Evolutionary conservation across 2,888 invertebrate genomes (phyloP), one percentile per base, ranked within the genome.

Genomic region (Apodemia hepburni): DNA sequence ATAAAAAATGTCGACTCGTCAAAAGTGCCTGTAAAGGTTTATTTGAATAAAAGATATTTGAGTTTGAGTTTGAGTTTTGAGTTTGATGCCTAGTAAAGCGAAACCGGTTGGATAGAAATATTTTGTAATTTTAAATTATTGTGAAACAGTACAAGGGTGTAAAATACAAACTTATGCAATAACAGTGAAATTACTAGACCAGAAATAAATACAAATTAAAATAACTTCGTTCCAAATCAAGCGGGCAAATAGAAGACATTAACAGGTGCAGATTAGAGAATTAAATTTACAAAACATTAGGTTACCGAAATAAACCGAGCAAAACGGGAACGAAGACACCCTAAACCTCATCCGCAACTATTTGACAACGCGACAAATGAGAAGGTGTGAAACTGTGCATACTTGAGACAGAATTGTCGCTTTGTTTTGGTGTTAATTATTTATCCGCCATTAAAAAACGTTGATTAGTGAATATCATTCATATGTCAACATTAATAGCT

Each of bases 321-420:
- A 66, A 67, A 68, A 69, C 66, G 61, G 64, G 65, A 62, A 65
- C 65, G 64, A 65, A 67, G 70, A 66, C 64, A 65, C 65, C 66
- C 65, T 63, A 65, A 63, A 67, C 68, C 67, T 62, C 69, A 65
- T 63, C 73, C 70, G 62, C 71, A 73, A 72, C 70, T 73, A 73
- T 74, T 71, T 68, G 66, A 69, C 70, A 68, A 69, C 71, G 60
- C 66, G 67, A 69, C 68, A 71, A 72, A 71, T 69, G 73, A 68
- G 70, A 65, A 58, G 64, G 65, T 64, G 65, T 68, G 58, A 60
- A 61, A 65, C 59, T 64, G 42, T 42, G 62, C 66, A 71, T 57
- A 66, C 69, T 62, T 62, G 67, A 69, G 70, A 69, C 66, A 70
- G 35, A 18, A 47, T 64, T 58, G 63, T 60, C 59, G 61, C n/a